Conservation (phyloP, 2,888 invertebrate genomes). For the Euplagia quadripunctaria region DNA sequence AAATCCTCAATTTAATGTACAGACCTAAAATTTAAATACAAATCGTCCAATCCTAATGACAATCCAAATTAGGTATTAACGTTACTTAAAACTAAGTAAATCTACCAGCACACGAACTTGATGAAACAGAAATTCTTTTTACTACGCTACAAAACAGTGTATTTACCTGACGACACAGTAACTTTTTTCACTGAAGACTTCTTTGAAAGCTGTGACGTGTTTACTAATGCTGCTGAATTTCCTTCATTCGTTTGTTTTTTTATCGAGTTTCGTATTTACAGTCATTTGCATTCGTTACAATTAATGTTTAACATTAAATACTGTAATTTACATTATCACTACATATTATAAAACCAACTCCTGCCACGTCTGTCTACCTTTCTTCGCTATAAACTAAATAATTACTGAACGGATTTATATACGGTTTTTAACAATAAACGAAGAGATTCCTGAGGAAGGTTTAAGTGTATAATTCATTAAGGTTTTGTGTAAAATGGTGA, state of each 20-base stretch:
- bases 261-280: background rate
- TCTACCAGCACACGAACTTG: conserved; percentile 24
- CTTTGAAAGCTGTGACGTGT: conserved; percentile 47
- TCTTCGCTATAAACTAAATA: no score
- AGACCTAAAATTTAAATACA: background rate
- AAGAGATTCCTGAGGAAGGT: no score
- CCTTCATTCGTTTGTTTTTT: conserved; percentile 5
- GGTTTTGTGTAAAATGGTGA: no score
- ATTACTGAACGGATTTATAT: no score
- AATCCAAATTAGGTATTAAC: background rate
- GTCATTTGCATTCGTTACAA: background rate
- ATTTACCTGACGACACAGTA: conserved; percentile 39
- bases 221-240: conserved; percentile 39
- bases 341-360: no score
- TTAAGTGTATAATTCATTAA: no score
- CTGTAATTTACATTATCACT: no score
- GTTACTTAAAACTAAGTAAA: conserved; percentile 5
- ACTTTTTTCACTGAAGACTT: conserved; percentile 44
- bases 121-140: conserved; percentile 31
- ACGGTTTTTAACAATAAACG: no score
- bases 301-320: background rate
- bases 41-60: background rate
- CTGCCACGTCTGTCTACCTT: no score
- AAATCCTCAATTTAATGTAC: no score
- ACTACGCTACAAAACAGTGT: conserved; percentile 31